Percentiles rank a stretch among this genome's conserved stretches.
Conservation (phyloP, 2,888 invertebrate species). For the Morinoia aosen region DNA sequence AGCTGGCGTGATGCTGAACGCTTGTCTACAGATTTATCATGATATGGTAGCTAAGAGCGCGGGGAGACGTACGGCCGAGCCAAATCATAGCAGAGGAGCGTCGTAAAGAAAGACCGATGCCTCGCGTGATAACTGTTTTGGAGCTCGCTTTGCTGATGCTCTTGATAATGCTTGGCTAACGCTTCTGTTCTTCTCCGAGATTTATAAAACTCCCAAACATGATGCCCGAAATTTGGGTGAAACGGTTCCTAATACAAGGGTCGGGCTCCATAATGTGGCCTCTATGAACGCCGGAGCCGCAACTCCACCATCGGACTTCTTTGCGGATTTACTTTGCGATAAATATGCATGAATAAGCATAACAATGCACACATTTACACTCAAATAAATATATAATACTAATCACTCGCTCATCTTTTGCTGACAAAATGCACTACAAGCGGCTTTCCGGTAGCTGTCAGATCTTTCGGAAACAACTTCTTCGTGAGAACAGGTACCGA, state of each 20-base stretch:
- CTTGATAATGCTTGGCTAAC: conserved; percentile 46
- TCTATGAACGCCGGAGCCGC: background rate
- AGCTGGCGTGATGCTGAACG: conserved; percentile 46
- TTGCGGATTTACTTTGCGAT: background rate
- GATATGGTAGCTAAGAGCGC: conserved; percentile 46
- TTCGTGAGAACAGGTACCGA: background rate
- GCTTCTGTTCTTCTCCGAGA: conserved; percentile 30
- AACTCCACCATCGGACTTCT: background rate
- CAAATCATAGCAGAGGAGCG: conserved; percentile 36
- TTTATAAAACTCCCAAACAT: background rate
- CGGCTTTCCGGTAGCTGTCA: background rate
- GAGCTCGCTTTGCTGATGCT: conserved; percentile 42
- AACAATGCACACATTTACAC: background rate
- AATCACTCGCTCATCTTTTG: background rate
- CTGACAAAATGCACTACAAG: background rate
- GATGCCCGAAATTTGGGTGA: conserved; percentile 25
- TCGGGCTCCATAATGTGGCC: conserved; percentile 6
- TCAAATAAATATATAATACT: background rate
- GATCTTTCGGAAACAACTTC: background rate
- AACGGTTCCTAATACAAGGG: conserved; percentile 43
- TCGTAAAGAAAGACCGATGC: conserved; percentile 48
- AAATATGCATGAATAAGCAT: background rate
- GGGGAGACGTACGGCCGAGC: conserved; percentile 37
- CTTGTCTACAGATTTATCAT: conserved; percentile 49
- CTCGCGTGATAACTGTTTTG: conserved; percentile 26